A percentile compares a stretch with the other conserved stretches of the same genome.
phyloP scores from a whole-genome alignment of 1,140 invertebrate genomes.

The Rhysida immarginata region DNA sequence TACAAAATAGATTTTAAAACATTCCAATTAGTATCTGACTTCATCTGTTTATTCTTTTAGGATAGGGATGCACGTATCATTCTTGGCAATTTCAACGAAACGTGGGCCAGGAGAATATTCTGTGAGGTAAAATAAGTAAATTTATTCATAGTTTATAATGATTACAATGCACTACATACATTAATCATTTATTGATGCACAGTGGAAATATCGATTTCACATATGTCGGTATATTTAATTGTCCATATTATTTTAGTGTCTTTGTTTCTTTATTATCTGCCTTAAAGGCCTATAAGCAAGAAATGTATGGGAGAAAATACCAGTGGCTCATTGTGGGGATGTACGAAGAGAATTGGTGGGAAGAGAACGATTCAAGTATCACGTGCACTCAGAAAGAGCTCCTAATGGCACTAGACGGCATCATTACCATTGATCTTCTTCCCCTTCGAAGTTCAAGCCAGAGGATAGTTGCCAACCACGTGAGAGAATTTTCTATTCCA shows the following conservation, averaged over 20 bases:
- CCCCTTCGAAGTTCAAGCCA: conserved; percentile 53
- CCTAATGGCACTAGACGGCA: conserved; percentile 66
- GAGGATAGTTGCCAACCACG: conserved; percentile 76
- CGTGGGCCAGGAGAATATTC: conserved; percentile 82
- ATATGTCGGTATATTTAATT: too few relatives aligned
- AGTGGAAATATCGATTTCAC: too few relatives aligned
- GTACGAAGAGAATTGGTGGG: conserved; percentile 60
- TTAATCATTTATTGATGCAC: too few relatives aligned
- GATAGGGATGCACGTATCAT: conserved; percentile 91
- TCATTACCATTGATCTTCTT: conserved; percentile 71
- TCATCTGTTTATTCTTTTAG: conserved; percentile 15
- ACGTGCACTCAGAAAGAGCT: conserved; percentile 60
- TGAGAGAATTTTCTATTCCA: conserved; percentile 42
- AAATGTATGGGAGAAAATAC: conserved; percentile 76
- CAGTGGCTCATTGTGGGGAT: conserved; percentile 93
- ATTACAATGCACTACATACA: too few relatives aligned
- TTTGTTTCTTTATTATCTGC: too few relatives aligned
- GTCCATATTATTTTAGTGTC: too few relatives aligned
- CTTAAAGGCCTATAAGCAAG: conserved; percentile 41
- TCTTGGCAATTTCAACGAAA: conserved; percentile 89
- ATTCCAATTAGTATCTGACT: too few relatives aligned
- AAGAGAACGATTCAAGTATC: conserved; percentile 23
- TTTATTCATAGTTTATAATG: too few relatives aligned
- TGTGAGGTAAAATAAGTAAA: conserved; percentile 70
- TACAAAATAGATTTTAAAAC: too few relatives aligned